Percentiles rank a stretch among this genome's conserved stretches.
phyloP scores from a whole-genome alignment of 2,888 invertebrate species.

The Tiliacea aurago region DNA sequence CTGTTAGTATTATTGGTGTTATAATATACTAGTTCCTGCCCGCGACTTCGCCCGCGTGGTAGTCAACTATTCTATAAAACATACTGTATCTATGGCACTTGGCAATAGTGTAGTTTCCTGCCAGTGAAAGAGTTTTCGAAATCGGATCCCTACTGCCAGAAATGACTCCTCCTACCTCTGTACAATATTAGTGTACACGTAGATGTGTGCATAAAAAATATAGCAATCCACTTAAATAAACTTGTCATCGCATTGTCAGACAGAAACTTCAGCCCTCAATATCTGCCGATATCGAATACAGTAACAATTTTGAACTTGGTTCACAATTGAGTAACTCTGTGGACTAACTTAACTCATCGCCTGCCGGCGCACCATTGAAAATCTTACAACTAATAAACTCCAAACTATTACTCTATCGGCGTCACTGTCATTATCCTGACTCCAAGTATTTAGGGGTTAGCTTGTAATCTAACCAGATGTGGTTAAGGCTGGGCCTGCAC shows the following conservation, averaged over 20 bases:
- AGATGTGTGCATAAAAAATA: not conserved
- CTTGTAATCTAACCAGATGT: conserved; percentile 33
- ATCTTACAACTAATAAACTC: conserved; percentile 58
- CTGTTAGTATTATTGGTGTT: too few species aligned
- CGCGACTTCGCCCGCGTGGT: too few species aligned
- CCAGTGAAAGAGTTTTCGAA: too few species aligned
- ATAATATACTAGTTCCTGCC: not conserved
- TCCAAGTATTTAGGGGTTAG: conserved; percentile 10
- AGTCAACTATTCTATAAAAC: too few species aligned
- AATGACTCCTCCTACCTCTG: too few species aligned
- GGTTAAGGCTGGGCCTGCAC: not conserved
- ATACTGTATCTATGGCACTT: too few species aligned
- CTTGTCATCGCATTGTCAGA: conserved; percentile 3
- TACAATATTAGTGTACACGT: too few species aligned
- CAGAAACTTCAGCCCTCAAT: conserved; percentile 25
- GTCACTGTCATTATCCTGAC: conserved; percentile 36
- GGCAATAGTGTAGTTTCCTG: too few species aligned
- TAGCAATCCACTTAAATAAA: not conserved
- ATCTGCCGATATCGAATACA: conserved; percentile 41
- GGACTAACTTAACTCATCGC: conserved; percentile 55
- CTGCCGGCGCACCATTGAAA: conserved; percentile 51
- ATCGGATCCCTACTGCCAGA: too few species aligned
- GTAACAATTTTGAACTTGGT: conserved; percentile 56
- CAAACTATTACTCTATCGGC: conserved; percentile 44
- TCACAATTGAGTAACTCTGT: conserved; percentile 47